A percentile compares a stretch with the other conserved stretches of the same genome.
Evolutionary conservation across 2,113 vertebrate genomes (phyloP).

Genomic region (Gymnorhina tibicen): DNA sequence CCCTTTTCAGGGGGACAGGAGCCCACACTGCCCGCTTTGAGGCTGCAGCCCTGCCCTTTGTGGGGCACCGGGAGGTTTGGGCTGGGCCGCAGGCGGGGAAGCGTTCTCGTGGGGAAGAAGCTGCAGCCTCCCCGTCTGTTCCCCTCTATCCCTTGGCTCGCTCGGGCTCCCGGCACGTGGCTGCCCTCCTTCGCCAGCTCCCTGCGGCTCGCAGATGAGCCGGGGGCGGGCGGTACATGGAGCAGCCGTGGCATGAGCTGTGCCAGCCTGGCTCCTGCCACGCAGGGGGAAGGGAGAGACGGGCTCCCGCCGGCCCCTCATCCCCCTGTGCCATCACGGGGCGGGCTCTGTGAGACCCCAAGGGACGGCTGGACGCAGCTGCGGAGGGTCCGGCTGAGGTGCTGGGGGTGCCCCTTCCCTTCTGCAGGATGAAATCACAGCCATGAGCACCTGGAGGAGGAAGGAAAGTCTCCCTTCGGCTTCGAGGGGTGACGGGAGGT

Average conservation of each 20-base stretch:
- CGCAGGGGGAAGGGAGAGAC: background rate
- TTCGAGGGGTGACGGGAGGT: rapidly evolving
- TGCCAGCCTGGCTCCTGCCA: background rate
- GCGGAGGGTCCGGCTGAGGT: rapidly evolving
- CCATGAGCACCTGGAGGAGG: rapidly evolving
- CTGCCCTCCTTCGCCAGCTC: background rate
- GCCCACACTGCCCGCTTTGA: rapidly evolving
- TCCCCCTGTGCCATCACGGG: rapidly evolving
- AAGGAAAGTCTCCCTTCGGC: background rate
- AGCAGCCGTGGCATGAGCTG: background rate
- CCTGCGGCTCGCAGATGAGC: background rate
- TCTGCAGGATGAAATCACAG: rapidly evolving
- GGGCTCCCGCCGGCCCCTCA: background rate
- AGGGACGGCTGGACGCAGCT: rapidly evolving
- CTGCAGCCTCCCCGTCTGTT: background rate
- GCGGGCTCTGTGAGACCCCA: rapidly evolving
- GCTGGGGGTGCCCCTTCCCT: rapidly evolving
- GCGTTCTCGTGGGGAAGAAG: background rate
- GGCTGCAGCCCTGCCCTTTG: background rate
- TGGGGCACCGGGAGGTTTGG: background rate
- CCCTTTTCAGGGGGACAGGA: background rate
- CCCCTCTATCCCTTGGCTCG: background rate
- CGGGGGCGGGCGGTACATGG: constrained; percentile 8
- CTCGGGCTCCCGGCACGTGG: background rate
- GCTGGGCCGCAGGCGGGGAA: rapidly evolving